Base-by-base conservation (phyloP, 2,797 vertebrate species). In the Hoplostethus mediterraneus region DNA sequence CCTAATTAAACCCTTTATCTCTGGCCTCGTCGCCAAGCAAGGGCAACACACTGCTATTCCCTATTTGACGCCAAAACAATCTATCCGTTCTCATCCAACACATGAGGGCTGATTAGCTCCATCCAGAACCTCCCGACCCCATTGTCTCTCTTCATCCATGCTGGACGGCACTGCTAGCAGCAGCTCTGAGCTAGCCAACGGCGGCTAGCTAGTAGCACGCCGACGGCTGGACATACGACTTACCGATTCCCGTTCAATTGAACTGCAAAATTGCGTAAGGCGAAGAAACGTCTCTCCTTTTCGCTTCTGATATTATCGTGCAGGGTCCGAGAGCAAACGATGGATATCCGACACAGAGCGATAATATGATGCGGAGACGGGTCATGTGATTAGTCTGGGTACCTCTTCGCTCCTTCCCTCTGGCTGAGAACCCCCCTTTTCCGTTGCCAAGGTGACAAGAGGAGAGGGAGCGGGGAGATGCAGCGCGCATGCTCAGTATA, bases 381-480 rank as follows among this genome's bases (percentile, higher is more conserved):
- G 81, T 94, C 87, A 91, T 82, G 87, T 90, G 91, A 92, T 77
- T 66, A 63, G 73, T 81, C 69, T 49, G 78, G 86, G 83, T 92
- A 87, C 90, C 89, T 91, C 84, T 88, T 53, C 74, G 85, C 73
- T 83, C 74, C 79, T 83, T 70, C 79, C 73, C 82, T 67, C 64
- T 42, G 57, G 63, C 67, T 85, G 54, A 49, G 67, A 81, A 71
- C 80, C 75, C 85, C 80, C 80, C 75, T 85, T 82, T 74, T 40
- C 63, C 86, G 95, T 95, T 94, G 79, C 92, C 92, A 90, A 75
- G 93, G 90, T 90, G 91, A 95, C 95, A 84, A 81, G 91, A 88
- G 77, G 84, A 92, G 83, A 93, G 88, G 84, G 90, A 83, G 90
- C 85, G 82, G 81, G 81, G 85, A 87, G 94, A 95, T 94, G 92